Evolutionary conservation across 2,113 vertebrate genomes (phyloP).

Genomic region (Oreochromis tanganicae): DNA sequence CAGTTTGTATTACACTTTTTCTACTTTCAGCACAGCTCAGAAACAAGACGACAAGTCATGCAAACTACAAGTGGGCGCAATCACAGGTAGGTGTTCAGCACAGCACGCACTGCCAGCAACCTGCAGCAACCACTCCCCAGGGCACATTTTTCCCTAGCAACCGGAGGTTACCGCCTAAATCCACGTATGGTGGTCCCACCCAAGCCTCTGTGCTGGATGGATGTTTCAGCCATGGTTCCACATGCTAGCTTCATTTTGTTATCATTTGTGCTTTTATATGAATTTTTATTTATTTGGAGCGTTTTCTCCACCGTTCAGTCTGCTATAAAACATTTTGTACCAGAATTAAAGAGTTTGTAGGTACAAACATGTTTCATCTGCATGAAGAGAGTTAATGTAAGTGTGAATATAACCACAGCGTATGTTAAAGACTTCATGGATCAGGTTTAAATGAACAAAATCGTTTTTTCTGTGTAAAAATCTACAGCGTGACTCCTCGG

Average conservation of each 20-base stretch:
- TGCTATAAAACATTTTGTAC: neutral
- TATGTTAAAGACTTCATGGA: neutral
- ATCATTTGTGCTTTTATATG: neutral
- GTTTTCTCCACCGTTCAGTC: neutral
- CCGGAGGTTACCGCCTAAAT: neutral
- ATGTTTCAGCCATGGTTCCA: rapidly evolving
- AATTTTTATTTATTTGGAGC: neutral
- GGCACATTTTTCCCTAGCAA: neutral
- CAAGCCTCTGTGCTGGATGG: neutral
- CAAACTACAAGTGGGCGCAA: neutral
- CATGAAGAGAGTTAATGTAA: neutral
- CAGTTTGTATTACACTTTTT: neutral
- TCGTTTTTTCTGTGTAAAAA: neutral
- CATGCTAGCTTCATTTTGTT: neutral
- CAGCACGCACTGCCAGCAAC: neutral
- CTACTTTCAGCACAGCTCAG: neutral
- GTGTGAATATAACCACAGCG: neutral
- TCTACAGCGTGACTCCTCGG: neutral
- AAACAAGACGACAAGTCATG: neutral
- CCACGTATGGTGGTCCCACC: neutral
- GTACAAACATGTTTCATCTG: neutral
- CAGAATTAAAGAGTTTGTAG: neutral
- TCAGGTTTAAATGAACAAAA: neutral
- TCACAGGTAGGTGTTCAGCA: neutral
- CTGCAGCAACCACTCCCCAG: neutral